These are phyloP conservation scores for Marcusenius ussheri DNA, from an alignment of 2,113 vertebrate species.

Conservation along the genomic window DNA sequence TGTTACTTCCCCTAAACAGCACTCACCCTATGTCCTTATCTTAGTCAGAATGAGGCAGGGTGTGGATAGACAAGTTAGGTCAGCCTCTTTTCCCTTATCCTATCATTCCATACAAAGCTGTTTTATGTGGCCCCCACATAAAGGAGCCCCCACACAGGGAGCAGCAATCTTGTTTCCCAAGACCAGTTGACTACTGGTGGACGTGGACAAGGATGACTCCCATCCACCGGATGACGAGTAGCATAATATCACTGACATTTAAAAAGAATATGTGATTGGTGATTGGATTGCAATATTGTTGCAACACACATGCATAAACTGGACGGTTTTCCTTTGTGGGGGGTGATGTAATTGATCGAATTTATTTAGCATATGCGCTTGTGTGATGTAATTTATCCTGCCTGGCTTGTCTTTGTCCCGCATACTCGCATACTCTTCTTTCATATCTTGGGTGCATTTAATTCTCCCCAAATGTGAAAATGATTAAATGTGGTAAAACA, in stretches of 20 bases:
- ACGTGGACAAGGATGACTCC: background rate
- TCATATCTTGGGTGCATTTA: background rate
- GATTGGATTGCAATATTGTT: background rate
- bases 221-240: background rate
- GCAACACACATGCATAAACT: background rate
- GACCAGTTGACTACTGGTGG: background rate
- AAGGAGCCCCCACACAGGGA: background rate
- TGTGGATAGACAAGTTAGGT: background rate
- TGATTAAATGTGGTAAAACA: background rate
- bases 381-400: background rate
- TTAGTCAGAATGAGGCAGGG: background rate
- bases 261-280: background rate
- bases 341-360: background rate
- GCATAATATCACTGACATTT: background rate
- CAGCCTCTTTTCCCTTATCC: background rate
- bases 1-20: background rate
- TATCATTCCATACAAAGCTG: background rate
- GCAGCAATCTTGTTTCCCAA: background rate
- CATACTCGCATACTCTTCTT: background rate
- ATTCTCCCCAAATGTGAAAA: background rate
- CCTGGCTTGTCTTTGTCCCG: background rate
- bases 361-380: background rate
- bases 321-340: background rate
- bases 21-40: background rate
- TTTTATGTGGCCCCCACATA: background rate